phyloP scores from a whole-genome alignment of 1,140 invertebrate species.

The Eriocheir sinensis region DNA sequence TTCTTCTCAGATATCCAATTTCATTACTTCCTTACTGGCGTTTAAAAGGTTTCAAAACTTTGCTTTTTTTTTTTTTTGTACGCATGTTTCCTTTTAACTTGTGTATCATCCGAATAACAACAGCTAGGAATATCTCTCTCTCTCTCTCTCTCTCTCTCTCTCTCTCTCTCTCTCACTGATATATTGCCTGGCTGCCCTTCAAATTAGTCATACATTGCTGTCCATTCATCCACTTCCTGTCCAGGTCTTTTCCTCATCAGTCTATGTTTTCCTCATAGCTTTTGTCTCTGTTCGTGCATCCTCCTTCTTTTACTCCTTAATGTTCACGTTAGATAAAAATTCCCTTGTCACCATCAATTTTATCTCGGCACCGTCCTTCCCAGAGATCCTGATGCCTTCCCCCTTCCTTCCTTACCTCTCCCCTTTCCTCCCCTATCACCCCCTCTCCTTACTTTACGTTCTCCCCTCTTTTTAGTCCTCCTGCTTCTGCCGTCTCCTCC shows the following conservation, averaged over 20 bases:
- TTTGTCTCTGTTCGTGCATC: not conserved
- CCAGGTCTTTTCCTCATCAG: not conserved
- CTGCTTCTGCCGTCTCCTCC: no score
- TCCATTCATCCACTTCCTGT: slow-evolving; percentile 12
- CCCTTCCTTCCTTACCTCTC: not conserved
- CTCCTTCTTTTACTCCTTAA: not conserved
- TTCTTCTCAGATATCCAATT: no score
- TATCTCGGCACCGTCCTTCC: not conserved
- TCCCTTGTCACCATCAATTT: not conserved
- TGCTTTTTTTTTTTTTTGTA: no score
- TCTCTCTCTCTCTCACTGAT: not conserved
- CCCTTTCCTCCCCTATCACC: no score
- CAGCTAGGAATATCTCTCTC: no score
- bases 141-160: not conserved
- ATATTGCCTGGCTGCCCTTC: no score
- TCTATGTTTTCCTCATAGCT: no score
- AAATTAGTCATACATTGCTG: not conserved
- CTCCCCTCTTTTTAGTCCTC: not conserved
- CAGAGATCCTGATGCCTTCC: not conserved
- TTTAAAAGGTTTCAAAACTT: no score
- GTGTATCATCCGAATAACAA: no score
- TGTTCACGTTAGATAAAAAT: not conserved
- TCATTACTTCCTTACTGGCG: no score
- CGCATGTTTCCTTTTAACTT: no score
- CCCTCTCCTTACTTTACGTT: not conserved